phyloP scores from a whole-genome alignment of 2,113 vertebrate species.

The Cavia aperea region DNA sequence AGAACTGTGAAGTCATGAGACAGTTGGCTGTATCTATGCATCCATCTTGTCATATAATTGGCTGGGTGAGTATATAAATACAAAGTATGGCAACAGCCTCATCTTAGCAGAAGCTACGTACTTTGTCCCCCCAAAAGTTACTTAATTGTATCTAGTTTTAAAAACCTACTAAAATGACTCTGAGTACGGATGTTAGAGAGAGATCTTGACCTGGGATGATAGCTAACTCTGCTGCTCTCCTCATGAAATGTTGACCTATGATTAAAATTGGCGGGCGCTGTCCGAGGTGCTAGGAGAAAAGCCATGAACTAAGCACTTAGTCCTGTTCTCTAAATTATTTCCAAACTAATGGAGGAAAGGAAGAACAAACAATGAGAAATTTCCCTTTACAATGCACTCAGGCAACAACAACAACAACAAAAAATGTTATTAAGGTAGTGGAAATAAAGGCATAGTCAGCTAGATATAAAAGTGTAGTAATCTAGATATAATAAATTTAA shows the following conservation, averaged over 20 bases:
- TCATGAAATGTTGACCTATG: not conserved
- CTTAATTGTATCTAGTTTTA: slow-evolving; percentile 16
- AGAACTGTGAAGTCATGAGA: slow-evolving; percentile 13
- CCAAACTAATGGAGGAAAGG: not conserved
- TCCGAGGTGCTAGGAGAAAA: not conserved
- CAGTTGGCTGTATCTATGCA: slow-evolving; percentile 7
- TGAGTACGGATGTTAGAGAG: not conserved
- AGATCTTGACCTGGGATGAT: not conserved
- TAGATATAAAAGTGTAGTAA: no score
- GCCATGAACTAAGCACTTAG: not conserved
- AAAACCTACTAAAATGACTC: not conserved
- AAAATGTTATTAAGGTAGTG: not conserved
- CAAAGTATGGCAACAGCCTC: not conserved
- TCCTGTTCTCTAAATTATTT: not conserved
- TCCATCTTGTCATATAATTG: slow-evolving; percentile 29
- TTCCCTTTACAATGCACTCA: not conserved
- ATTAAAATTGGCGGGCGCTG: not conserved
- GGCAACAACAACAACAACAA: not conserved
- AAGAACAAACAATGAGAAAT: not conserved
- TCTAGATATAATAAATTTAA: not conserved
- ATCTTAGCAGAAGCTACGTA: not conserved
- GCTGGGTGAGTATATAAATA: slow-evolving; percentile 30
- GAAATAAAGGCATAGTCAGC: not conserved
- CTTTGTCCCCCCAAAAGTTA: not conserved
- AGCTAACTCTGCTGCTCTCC: not conserved